phyloP scores from a whole-genome alignment of 2,113 vertebrate genomes.

The Thymallus thymallus region DNA sequence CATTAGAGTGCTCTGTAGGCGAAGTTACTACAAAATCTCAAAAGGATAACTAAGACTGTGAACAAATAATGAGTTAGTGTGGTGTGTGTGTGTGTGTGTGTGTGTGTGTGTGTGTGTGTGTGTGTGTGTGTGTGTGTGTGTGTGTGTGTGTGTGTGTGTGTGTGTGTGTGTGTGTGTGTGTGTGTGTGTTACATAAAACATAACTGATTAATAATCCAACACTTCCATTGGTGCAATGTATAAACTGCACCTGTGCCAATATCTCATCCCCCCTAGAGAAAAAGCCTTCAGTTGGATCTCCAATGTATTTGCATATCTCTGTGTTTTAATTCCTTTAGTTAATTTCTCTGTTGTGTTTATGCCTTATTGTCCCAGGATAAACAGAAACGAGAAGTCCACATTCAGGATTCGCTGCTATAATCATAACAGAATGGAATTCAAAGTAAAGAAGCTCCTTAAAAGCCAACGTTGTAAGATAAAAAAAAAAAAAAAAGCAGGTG shows the following conservation, averaged over 20 bases:
- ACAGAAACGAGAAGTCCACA: slow-evolving; percentile 37
- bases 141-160: slow-evolving; percentile 18
- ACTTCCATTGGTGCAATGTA: slow-evolving; percentile 23
- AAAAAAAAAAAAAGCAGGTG: slow-evolving; percentile 63
- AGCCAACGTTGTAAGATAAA: slow-evolving; percentile 55
- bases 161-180: slow-evolving; percentile 20
- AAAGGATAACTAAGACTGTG: too few relatives aligned
- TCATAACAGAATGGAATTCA: slow-evolving; percentile 42
- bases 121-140: slow-evolving; percentile 11
- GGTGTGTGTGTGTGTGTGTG: slow-evolving; percentile 8
- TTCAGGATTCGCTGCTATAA: slow-evolving; percentile 21
- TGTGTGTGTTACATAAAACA: not conserved
- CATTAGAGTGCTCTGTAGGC: slow-evolving; percentile 17
- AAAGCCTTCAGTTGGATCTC: not conserved
- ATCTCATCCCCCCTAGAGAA: not conserved
- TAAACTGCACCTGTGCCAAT: not conserved
- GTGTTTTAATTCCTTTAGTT: not conserved
- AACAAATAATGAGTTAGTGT: not conserved
- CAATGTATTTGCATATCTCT: not conserved
- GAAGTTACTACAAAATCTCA: too few relatives aligned
- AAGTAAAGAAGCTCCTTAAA: slow-evolving; percentile 41
- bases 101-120: slow-evolving; percentile 6
- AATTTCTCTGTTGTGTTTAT: not conserved
- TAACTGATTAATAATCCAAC: slow-evolving; percentile 4
- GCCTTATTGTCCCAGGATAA: slow-evolving; percentile 44